These are phyloP conservation scores for Phania funesta DNA, from an alignment of 2,888 invertebrate genomes.

Conservation along the genomic window DNA sequence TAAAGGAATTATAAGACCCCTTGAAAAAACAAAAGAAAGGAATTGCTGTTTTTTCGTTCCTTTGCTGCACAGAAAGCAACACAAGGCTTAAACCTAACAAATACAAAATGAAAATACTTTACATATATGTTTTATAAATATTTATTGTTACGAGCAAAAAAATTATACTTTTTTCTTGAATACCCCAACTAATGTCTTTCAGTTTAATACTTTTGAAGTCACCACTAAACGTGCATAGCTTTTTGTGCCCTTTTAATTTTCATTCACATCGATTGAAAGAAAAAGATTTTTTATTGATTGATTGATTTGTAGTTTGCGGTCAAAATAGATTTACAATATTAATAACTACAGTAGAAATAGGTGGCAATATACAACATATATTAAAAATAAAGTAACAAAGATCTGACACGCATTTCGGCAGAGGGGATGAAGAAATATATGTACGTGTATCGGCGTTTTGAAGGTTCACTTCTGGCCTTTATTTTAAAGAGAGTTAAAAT, in stretches of 20 bases:
- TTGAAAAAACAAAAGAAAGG: constrained; percentile 22
- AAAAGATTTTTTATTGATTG: neutral
- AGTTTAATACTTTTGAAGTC: neutral
- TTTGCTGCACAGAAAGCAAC: constrained; percentile 5
- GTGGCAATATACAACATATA: no score
- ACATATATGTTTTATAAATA: no score
- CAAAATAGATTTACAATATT: neutral
- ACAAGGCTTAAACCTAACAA: no score
- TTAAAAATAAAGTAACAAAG: no score
- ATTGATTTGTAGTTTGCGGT: constrained; percentile 6
- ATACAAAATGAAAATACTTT: no score
- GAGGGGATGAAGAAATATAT: no score
- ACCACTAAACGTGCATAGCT: constrained; percentile 19
- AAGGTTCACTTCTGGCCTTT: no score
- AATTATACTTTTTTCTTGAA: no score
- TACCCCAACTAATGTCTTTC: no score
- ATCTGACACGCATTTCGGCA: no score
- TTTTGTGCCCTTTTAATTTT: constrained; percentile 19
- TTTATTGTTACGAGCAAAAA: neutral
- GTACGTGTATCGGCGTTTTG: no score
- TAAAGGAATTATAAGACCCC: constrained; percentile 26
- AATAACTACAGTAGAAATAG: neutral
- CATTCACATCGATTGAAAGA: constrained; percentile 11
- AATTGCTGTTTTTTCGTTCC: constrained; percentile 6
- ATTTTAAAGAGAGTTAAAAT: no score